Evolutionary conservation across 1,140 invertebrate genomes (phyloP).

Genomic region (Pseudomyrmex pallidus): DNA sequence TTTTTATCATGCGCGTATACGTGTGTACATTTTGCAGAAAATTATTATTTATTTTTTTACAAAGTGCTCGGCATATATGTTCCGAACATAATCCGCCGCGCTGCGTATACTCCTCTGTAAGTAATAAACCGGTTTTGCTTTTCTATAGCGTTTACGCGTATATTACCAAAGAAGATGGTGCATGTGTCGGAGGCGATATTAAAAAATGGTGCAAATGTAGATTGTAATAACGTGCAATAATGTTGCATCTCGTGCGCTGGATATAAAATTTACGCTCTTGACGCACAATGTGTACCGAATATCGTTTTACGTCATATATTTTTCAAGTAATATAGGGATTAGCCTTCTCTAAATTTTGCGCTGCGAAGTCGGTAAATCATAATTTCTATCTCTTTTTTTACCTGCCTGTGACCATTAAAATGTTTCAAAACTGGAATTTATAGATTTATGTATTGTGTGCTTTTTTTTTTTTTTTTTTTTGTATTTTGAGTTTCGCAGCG

Average conservation of each 20-base stretch:
- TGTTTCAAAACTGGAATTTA: background rate
- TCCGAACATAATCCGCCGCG: constrained; percentile 38
- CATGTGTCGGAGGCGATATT: constrained; percentile 32
- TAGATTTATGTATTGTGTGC: background rate
- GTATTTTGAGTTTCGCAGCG: background rate
- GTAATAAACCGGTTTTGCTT: constrained; percentile 48
- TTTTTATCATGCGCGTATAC: background rate
- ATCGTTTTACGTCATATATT: background rate
- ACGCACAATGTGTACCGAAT: background rate
- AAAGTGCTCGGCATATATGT: constrained; percentile 13
- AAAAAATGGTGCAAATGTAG: constrained; percentile 46
- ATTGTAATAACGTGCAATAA: constrained; percentile 35
- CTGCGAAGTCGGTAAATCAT: constrained; percentile 5
- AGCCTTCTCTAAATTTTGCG: background rate
- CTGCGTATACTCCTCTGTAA: constrained; percentile 30
- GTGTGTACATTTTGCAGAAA: constrained; percentile 5
- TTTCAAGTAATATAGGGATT: background rate
- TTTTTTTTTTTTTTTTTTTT: constrained; percentile 1
- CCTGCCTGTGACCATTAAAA: background rate
- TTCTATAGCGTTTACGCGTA: background rate
- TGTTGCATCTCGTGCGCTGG: background rate
- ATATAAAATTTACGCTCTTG: constrained; percentile 4
- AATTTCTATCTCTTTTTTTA: no score
- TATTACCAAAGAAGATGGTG: background rate
- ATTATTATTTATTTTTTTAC: constrained; percentile 45